Base-by-base conservation (phyloP, 2,113 vertebrate genomes). In the Gnathonemus echidnorhynchus region DNA sequence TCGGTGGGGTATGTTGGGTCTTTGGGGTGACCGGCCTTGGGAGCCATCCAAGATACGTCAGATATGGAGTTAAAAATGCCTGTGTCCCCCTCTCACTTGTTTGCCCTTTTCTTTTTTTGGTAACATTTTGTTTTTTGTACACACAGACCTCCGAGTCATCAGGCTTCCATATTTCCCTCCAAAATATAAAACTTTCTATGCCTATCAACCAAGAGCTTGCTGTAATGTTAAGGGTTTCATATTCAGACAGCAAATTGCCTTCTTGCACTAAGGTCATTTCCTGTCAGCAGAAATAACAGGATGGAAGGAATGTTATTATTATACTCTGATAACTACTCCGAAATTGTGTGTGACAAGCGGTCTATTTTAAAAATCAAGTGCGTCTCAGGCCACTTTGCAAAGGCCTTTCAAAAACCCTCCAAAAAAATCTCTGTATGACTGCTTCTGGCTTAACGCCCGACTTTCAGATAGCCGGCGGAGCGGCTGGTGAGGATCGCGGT, bases 241-340 rank as follows among this genome's bases (percentile, higher is more conserved):
- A 15, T 85, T 45, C 9, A 56, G 86, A 39, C 27, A 87, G 50
- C 35, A 2, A 39, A 35, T 9, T 53, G 31, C 24, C 24, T 85
- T 70, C 45, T 53, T 39, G 86, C 27, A 7, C 5, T 53, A 39
- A 19, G n/a, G 50, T 35, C 56, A 45, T 11, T 66, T 88, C 42
- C 87, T 88, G 87, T 66, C 87, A 62, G 56, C 31, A 88, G 35
- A 42, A 88, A 56, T 52, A 88, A n/a, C 8, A 88, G 52, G 87
- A 35, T 31, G 19, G 8, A 88, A 53, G 48, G 86, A 11, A 48
- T 56, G 50, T 53, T 19, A 39, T 48, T 13, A 31, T 42, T 80
- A 80, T 19, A 42, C 15, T 84, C 21, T 48, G 39, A 84, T 45
- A 84, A 24, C 35, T 24, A 46, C 17, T 84, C 11, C 42, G 19